Percentiles rank a stretch among this genome's conserved stretches.
These are phyloP conservation scores for Montipora capitata DNA, from an alignment of 92 coral and sea anemone species.

Conservation along the genomic window DNA sequence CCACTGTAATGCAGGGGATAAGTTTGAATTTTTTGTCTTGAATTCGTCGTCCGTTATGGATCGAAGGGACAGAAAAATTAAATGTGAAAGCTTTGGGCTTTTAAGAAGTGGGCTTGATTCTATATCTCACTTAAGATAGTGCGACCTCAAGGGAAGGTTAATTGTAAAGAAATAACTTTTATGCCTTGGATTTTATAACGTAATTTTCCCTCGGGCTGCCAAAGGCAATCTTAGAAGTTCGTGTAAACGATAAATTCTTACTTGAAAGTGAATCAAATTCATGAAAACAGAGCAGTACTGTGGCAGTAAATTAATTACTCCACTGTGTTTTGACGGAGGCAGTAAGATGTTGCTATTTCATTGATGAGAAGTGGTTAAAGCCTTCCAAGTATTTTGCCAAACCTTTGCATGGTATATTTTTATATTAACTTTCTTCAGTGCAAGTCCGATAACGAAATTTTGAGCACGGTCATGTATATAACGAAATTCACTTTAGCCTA, in stretches of 20 bases:
- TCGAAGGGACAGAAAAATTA: neutral
- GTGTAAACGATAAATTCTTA: neutral
- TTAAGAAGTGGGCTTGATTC: neutral
- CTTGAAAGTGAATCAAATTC: conserved; percentile 17
- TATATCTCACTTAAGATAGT: neutral
- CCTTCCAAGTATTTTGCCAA: neutral
- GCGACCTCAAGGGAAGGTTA: neutral
- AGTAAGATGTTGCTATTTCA: neutral
- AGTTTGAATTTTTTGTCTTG: neutral
- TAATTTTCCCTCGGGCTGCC: conserved; percentile 14
- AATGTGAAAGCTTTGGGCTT: neutral
- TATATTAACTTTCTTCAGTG: neutral
- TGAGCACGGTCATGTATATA: conserved; percentile 6
- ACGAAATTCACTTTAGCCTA: conserved; percentile 24
- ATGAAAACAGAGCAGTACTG: conserved; percentile 1
- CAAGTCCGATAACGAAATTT: neutral
- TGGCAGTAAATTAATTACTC: conserved; percentile 16
- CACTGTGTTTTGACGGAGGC: neutral
- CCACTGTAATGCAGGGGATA: neutral
- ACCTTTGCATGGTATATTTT: neutral
- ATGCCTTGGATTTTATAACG: neutral
- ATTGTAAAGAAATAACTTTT: neutral
- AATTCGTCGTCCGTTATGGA: neutral
- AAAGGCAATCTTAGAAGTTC: conserved; percentile 14
- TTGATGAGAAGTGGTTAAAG: neutral